Percentiles rank a stretch among this genome's conserved stretches.
Conservation (phyloP, 2,113 vertebrate genomes). For the Barnardius zonarius region DNA sequence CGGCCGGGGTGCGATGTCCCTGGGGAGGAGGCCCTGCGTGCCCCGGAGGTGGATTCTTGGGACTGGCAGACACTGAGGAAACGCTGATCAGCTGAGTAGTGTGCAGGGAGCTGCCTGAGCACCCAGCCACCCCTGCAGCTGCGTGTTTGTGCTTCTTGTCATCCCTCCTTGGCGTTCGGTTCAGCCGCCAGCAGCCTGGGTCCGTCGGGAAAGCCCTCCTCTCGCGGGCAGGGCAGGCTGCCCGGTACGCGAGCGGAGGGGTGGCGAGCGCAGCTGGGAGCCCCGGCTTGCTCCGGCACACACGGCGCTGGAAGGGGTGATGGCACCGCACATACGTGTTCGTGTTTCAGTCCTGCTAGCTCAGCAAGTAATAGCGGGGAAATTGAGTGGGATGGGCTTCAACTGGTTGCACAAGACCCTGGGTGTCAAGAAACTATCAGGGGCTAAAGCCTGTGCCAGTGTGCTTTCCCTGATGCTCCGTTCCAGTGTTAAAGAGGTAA, state of each 20-base stretch:
- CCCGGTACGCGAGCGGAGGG: rapidly evolving
- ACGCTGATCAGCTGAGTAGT: rapidly evolving
- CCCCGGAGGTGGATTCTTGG: rapidly evolving
- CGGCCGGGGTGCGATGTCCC: rapidly evolving
- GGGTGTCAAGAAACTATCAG: background rate
- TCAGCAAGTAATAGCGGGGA: background rate
- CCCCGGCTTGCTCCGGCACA: rapidly evolving
- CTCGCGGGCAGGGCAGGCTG: rapidly evolving
- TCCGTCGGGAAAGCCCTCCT: background rate
- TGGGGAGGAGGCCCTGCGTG: background rate
- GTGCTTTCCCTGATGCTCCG: rapidly evolving
- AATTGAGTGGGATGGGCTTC: background rate
- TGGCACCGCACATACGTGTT: rapidly evolving
- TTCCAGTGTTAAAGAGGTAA: background rate
- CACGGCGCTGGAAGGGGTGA: rapidly evolving
- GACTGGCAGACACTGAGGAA: no score
- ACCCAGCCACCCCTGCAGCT: background rate
- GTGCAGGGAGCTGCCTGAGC: background rate
- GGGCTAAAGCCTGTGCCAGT: background rate
- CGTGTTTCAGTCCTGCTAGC: background rate
- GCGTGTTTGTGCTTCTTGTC: rapidly evolving
- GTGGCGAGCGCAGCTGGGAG: rapidly evolving
- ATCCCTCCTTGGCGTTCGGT: rapidly evolving
- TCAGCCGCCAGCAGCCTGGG: rapidly evolving
- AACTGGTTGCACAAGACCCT: background rate